Conservation (phyloP, 1,140 invertebrate species). For the Druon quercuslanigerum region DNA sequence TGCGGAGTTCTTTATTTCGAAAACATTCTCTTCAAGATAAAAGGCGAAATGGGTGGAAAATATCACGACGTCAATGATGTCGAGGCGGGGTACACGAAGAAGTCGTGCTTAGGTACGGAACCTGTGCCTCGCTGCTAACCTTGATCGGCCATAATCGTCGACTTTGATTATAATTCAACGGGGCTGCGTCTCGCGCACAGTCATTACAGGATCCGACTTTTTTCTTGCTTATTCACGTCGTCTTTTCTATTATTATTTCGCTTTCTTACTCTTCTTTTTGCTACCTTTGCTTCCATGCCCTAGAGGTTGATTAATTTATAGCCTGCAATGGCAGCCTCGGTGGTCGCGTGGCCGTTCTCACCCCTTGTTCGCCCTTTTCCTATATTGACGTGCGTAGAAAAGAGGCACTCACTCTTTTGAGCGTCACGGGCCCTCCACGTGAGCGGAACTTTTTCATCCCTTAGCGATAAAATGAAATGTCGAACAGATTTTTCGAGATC, state of each 20-base stretch:
- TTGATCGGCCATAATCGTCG: conserved; percentile 42
- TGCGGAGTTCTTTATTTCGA: not conserved
- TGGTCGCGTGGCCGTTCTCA: no score
- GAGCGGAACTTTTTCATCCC: no score
- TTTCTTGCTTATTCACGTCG: conserved; percentile 32
- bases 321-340: no score
- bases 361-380: no score
- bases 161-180: conserved; percentile 46
- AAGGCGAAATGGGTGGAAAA: not conserved
- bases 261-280: conserved; percentile 41
- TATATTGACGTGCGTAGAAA: no score
- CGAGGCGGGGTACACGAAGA: not conserved
- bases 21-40: not conserved
- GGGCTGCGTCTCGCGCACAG: conserved; percentile 35
- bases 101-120: not conserved
- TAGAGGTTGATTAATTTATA: conserved; percentile 33
- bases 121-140: conserved; percentile 31
- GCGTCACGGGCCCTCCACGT: no score
- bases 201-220: conserved; percentile 33
- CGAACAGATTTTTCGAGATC: no score
- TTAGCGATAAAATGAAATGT: no score
- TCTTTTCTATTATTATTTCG: conserved; percentile 50
- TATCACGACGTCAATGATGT: not conserved
- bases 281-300: conserved; percentile 42
- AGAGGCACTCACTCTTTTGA: no score